phyloP scores from a whole-genome alignment of 35 echinoderm and acorn worm genomes.

The Holothuria glaberrima region DNA sequence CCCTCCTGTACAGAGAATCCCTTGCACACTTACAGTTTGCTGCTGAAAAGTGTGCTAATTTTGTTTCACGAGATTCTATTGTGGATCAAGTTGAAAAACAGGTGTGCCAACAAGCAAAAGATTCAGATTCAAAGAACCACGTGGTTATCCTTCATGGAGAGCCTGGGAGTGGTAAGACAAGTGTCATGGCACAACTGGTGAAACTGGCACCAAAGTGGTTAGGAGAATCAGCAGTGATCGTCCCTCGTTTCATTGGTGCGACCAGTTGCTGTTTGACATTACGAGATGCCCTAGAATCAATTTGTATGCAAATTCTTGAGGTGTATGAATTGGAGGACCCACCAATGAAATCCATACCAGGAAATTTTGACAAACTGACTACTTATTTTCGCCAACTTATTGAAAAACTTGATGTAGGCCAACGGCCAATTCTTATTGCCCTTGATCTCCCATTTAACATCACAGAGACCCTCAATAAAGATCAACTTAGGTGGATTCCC shows the following conservation, averaged over 20 bases:
- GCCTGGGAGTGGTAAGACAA: conserved; percentile 87
- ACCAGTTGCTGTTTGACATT: conserved; percentile 80
- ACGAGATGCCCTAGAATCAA: conserved; percentile 79
- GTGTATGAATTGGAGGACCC: conserved; percentile 72
- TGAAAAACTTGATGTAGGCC: conserved; percentile 66
- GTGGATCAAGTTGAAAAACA: conserved; percentile 86
- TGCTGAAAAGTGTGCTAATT: conserved; percentile 62
- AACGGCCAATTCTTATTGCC: conserved; percentile 79
- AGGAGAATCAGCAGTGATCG: conserved; percentile 72
- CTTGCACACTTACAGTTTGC: conserved; percentile 79
- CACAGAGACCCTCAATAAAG: conserved; percentile 61
- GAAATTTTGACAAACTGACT: conserved; percentile 71
- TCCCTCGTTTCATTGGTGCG: conserved; percentile 80
- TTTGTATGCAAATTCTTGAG: conserved; percentile 84
- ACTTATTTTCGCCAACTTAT: conserved; percentile 80
- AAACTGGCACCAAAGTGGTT: conserved; percentile 87
- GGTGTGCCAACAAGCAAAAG: conserved; percentile 55
- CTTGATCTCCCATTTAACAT: conserved; percentile 76
- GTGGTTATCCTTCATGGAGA: conserved; percentile 86
- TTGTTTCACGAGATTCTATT: conserved; percentile 81
- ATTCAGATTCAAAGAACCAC: conserved; percentile 66
- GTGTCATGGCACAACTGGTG: conserved; percentile 79
- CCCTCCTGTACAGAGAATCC: conserved; percentile 69
- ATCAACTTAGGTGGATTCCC: conserved; percentile 89
- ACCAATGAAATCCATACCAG: conserved; percentile 72